A percentile compares a stretch with the other conserved stretches of the same genome.
These are phyloP conservation scores for Leptothorax acervorum DNA, from an alignment of 2,888 invertebrate species.

Conservation along the genomic window DNA sequence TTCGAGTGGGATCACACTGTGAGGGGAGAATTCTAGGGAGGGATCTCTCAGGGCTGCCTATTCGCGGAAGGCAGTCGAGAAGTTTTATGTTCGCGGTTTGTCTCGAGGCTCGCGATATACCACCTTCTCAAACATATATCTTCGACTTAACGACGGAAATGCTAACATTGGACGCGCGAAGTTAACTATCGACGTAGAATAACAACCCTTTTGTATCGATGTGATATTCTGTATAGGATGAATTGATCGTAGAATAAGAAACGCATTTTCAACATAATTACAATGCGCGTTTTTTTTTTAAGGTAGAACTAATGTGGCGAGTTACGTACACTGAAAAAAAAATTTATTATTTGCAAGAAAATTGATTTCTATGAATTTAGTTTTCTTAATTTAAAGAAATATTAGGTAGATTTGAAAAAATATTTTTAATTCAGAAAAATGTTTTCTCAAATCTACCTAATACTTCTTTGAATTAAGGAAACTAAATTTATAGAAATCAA, in stretches of 20 bases:
- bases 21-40: conserved; percentile 46
- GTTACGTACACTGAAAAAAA: not conserved
- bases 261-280: not conserved
- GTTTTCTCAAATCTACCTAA: no score
- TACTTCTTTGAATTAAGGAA: no score
- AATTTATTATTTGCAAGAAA: no score
- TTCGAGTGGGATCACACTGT: conserved; percentile 56
- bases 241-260: not conserved
- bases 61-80: conserved; percentile 43
- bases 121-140: conserved; percentile 52
- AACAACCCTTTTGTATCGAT: not conserved
- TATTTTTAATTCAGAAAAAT: no score
- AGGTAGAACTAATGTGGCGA: not conserved
- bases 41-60: conserved; percentile 41
- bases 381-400: no score
- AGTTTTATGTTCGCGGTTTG: conserved; percentile 53
- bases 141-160: conserved; percentile 50
- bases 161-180: conserved; percentile 39
- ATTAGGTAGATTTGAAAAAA: no score
- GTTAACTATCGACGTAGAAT: conserved; percentile 21
- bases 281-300: not conserved
- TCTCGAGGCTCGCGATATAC: conserved; percentile 51
- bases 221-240: not conserved
- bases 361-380: no score
- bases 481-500: no score